Evolutionary conservation across 2,797 vertebrate species (phyloP), one percentile per base, ranked within the genome.

Genomic region (Sebastolobus altivelis): DNA sequence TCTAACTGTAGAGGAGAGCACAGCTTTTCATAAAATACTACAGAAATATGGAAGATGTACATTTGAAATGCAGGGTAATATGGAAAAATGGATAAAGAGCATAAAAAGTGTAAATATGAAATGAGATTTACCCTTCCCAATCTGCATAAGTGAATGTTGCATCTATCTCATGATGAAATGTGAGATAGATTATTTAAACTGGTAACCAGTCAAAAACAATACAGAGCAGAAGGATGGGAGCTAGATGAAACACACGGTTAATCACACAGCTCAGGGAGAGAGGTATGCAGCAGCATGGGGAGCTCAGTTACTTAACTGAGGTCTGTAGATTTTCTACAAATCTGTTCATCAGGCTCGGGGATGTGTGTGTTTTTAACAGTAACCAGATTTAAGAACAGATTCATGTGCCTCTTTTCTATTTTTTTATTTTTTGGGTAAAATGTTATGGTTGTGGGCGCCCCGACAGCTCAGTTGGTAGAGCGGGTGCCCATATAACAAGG

Each of bases 181-280:
- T 62, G 40, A 72, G 56, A 37, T n/a, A 31, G 16, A 25, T 6
- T 52, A 35, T 72, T 70, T 55, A 67, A 80, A 78, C 65, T 72
- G 25, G 75, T 81, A 83, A 82, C 73, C 74, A 76, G 46, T 70
- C 58, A 75, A 62, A 84, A 88, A 84, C 69, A 80, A 75, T 63
- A 80, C 18, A 71, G 31, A 77, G 49, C 6, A 65, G 60, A 70
- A 33, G 43, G 68, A 43, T 37, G 65, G 60, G 52, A 65, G 43
- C 27, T 18, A 43, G 60, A 79, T 67, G 61, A 79, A 52, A 33
- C 33, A 63, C 14, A 22, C 13, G 60, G 62, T 40, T 82, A 35
- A 77, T 72, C 33, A 43, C 61, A 56, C 35, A 70, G 66, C 55
- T 75, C 9, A 49, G 72, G 62, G 31, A 68, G 31, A 78, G 29